phyloP scores from a whole-genome alignment of 2,797 vertebrate genomes.

The Esox lucius region DNA sequence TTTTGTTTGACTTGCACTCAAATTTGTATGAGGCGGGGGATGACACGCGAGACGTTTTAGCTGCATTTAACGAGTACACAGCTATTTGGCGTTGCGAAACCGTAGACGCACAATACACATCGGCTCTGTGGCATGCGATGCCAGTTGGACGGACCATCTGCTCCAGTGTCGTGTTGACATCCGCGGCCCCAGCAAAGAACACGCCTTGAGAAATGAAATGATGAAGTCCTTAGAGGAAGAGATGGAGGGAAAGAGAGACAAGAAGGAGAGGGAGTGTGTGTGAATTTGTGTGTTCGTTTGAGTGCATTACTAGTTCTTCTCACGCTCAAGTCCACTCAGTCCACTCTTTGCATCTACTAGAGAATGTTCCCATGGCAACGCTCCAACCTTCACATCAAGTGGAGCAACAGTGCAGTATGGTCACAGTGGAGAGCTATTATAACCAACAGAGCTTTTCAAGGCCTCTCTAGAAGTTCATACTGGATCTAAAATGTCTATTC shows the following conservation, averaged over 20 bases:
- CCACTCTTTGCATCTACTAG: slow-evolving; percentile 33
- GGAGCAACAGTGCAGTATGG: slow-evolving; percentile 40
- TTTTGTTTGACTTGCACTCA: not conserved
- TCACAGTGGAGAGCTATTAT: slow-evolving; percentile 53
- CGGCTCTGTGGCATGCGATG: not conserved
- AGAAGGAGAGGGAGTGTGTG: not conserved
- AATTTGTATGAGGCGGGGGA: not conserved
- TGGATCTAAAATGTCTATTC: slow-evolving; percentile 39
- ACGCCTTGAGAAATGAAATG: not conserved
- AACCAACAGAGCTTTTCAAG: slow-evolving; percentile 49
- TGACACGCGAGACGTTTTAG: not conserved
- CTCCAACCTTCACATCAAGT: slow-evolving; percentile 51
- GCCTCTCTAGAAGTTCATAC: slow-evolving; percentile 28
- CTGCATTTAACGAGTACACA: not conserved
- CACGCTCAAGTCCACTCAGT: slow-evolving; percentile 3
- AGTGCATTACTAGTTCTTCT: not conserved
- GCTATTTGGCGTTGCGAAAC: not conserved
- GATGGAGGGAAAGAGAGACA: not conserved
- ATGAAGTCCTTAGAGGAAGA: not conserved
- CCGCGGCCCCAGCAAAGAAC: not conserved
- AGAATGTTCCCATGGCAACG: slow-evolving; percentile 65
- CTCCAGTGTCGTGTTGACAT: not conserved
- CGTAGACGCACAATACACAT: not conserved
- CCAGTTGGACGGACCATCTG: not conserved
- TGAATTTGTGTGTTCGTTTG: not conserved